Base-by-base conservation (phyloP, 1,140 invertebrate species). In the Drosophila subpulchrella region DNA sequence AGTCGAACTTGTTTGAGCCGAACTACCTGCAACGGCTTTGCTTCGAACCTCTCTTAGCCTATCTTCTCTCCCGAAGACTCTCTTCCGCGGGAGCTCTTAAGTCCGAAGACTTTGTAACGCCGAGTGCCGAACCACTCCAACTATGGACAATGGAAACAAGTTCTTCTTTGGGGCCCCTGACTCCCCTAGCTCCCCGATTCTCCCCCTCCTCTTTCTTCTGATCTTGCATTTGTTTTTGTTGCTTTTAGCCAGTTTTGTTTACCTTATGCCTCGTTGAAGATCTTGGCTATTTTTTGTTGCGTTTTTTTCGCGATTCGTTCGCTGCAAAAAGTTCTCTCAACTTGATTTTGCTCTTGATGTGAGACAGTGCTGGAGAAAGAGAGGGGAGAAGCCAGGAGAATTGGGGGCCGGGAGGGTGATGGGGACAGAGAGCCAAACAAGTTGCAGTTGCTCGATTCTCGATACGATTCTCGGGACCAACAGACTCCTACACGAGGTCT, bases 131-230 rank as follows among this genome's bases (percentile, higher is more conserved):
- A 46, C 56, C 81, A 70, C 58, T 48, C 80, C 83, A 88, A 83
- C 75, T 89, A 89, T 70, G 83, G 83, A 88, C 79, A 86, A 88
- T 86, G 72, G 67, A 86, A 86, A 86, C 79, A 70, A 86, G 83
- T 86, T 86, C 84, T 86, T 70, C 62, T 71, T 78, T 13, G 60
- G 5, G 30, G 3, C 46, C 44, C 44, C 57, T 62, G 61, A 17
- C 15, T 10, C 41, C 13, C 41, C 41, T 8, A 30, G 6, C 17
- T 66, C 27, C 24, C 53, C 17, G 6, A 36, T 11, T 36, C 36
- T 13, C 20, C 44, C 41, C 24, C 47, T 32, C 42, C 58, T 20
- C 59, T 58, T 39, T 42, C 42, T 39, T 58, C 50, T 17, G 30
- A 36, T 44, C 34, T 47, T 72, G 38, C 38, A 39, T 42, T 41